phyloP scores from a whole-genome alignment of 1,140 invertebrate species.

The Calliphora vicina region DNA sequence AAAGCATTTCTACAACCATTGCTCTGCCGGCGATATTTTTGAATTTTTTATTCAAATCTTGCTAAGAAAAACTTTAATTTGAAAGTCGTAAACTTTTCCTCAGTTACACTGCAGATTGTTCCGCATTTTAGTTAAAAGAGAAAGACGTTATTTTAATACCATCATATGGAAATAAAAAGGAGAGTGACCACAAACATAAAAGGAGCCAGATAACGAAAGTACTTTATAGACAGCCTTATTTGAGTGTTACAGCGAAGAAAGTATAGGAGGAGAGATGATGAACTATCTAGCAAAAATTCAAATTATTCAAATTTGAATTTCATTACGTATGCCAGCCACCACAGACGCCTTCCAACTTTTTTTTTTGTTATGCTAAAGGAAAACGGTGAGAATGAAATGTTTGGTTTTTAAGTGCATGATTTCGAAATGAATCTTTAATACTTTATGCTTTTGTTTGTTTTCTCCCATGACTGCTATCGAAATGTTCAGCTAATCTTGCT shows the following conservation, averaged over 20 bases:
- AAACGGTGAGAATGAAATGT: too few species aligned
- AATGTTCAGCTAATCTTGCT: background rate
- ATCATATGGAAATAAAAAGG: background rate
- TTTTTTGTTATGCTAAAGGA: too few species aligned
- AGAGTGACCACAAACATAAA: background rate
- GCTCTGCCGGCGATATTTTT: too few species aligned
- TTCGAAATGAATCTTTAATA: background rate
- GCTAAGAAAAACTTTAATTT: background rate
- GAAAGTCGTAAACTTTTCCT: conserved; percentile 10
- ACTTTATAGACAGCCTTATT: background rate
- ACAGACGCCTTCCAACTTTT: background rate
- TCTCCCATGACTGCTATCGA: background rate
- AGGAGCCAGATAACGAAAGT: background rate
- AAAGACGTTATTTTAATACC: background rate
- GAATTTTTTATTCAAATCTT: background rate
- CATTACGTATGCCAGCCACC: background rate
- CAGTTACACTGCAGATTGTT: background rate
- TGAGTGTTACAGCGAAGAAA: background rate
- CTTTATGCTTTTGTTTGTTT: too few species aligned
- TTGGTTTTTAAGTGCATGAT: background rate
- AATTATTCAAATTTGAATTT: conserved; percentile 29
- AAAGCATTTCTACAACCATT: too few species aligned
- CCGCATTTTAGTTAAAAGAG: background rate
- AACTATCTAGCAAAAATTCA: background rate
- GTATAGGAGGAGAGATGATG: background rate